Base-by-base conservation (phyloP, 2,113 vertebrate genomes). In the Lophotis ruficrista region DNA sequence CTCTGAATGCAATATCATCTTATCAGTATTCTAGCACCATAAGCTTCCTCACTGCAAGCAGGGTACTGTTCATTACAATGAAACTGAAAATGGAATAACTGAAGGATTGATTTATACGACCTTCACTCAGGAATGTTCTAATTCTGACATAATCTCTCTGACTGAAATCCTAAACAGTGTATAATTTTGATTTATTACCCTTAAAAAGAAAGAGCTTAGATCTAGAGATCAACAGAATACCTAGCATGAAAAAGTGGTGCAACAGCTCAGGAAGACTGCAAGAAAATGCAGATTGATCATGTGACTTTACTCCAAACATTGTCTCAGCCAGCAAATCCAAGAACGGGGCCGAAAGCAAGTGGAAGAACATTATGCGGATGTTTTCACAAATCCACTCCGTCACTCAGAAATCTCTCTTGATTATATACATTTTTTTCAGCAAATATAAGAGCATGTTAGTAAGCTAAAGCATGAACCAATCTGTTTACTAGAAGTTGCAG, bases 21-120 rank as follows among this genome's bases (percentile, higher is more conserved):
- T 91, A 96, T 97, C 96, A 96, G 96, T 96, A 97, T 97, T 97
- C 96, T 12, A 87, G 78, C 83, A 80, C 95, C 96, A 97, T 96
- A 94, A 94, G 95, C 96, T 82, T 89, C 91, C 87, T 91, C 89
- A 69, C 94, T 95, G 91, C 95, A 79, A 96, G 91, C 89, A 87
- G 70, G 37, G 70, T 43, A 93, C 94, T 89, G 95, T 91, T 97
- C 93, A 91, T 94, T 96, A 94, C 93, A 96, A 82, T 95, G 89
- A 94, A 96, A 89, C 92, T 87, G 95, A 91, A 95, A 96, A 96
- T 87, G 93, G 93, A 94, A 91, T 91, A 96, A 93, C 81, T 57
- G 83, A 94, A 93, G 73, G 93, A 93, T 95, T 96, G 95, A 96
- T 97, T 97, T 96, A 96, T 96, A 91, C 45, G 73, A 92, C 87